Evolutionary conservation across 2,888 invertebrate genomes (phyloP).

Genomic region (Brachypalpus laphriformis): DNA sequence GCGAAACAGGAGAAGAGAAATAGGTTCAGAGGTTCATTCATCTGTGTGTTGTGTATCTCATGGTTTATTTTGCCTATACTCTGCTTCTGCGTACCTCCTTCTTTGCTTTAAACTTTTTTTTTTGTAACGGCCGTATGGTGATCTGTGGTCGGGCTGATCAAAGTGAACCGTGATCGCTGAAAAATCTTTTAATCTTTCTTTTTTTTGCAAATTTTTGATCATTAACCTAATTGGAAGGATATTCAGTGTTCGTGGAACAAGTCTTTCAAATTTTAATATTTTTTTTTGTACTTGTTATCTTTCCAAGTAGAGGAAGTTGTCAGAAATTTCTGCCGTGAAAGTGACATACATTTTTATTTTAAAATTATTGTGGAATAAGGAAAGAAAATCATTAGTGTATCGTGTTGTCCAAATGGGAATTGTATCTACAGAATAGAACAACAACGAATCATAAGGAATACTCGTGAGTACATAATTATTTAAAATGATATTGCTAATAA

Average conservation of each 20-base stretch:
- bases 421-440: background rate
- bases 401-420: slow-evolving; percentile 4
- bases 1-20: slow-evolving; percentile 13
- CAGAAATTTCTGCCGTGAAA: slow-evolving; percentile 36
- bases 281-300: background rate
- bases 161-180: slow-evolving; percentile 44
- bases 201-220: slow-evolving; percentile 3
- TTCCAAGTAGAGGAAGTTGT: slow-evolving; percentile 2
- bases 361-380: slow-evolving; percentile 7
- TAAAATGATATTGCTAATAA: slow-evolving; percentile 16
- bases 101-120: slow-evolving; percentile 37
- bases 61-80: background rate
- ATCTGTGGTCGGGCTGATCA: slow-evolving; percentile 53
- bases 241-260: background rate
- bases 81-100: slow-evolving; percentile 29
- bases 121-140: slow-evolving; percentile 25
- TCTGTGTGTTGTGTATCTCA: slow-evolving; percentile 30
- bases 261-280: background rate
- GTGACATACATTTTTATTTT: slow-evolving; percentile 51
- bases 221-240: slow-evolving; percentile 45
- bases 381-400: background rate
- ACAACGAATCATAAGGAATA: slow-evolving; percentile 12
- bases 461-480: slow-evolving; percentile 34
- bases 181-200: background rate
- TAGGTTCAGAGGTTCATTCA: slow-evolving; percentile 65